Base-by-base conservation (phyloP, 2,888 invertebrate genomes). In the Sphaerophoria taeniata region DNA sequence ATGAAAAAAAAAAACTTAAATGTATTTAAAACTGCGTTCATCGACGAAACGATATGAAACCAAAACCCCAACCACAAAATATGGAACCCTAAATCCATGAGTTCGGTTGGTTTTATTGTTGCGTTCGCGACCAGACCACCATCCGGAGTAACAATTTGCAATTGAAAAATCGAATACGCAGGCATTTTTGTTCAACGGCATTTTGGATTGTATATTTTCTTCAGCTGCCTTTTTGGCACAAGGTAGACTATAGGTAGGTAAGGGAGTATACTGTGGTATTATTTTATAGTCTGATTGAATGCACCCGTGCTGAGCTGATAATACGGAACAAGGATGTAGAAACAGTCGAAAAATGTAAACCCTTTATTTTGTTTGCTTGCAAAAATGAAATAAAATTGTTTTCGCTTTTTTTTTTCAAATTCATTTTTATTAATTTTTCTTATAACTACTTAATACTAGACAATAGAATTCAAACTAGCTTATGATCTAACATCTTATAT, bases 81-180 rank as follows among this genome's bases (percentile, higher is more conserved):
- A 56, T 4, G 33, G n/a, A 71, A 75, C 76, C 65, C 75, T 75
- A 24, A 71, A 71, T 71, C 56, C 45, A 24, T 24, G 24, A 24
- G 43, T 51, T 36, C 34, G 36, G 43, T 65, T 74, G 69, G 36
- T 69, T 51, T 45, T 58, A 80, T 70, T 70, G 76, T 81, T 70
- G 71, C 65, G 47, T 61, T 16, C n/a, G 60, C 56, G 49, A 47
- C 55, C 45, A 4, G 33, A 16, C 14, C 6, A 49, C 43, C 24
- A 53, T 16, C 67, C 36, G n/a, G 39, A 53, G 67, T 67, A 74
- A 70, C 61, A 74, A 74, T 80, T 80, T 73, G 69, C 79, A 81
- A 33, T 53, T 45, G 63, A 56, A 56, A 80, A 75, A 70, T 63
- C 33, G 34, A 5, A 63, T 11, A 63, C 33, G 75, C 58, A 75